A percentile compares a stretch with the other conserved stretches of the same genome.
Conservation (phyloP, 37 sponge, comb jelly and placozoan genomes). For the Theonella swinhoei region DNA sequence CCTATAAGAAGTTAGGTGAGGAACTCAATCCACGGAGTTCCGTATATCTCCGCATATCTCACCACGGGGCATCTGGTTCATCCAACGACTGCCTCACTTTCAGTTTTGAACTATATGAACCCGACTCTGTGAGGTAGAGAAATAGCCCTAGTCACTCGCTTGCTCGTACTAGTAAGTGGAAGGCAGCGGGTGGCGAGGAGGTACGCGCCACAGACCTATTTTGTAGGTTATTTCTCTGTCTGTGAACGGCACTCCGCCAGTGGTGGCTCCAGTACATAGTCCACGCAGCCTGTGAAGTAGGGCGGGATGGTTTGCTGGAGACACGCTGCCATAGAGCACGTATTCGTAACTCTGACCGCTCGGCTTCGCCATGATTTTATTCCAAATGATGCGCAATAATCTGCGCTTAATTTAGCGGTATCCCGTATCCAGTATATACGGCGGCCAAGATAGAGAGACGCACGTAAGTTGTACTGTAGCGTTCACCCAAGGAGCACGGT, state of each 20-base stretch:
- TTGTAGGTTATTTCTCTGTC: constrained; percentile 66
- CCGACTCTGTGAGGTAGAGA: constrained; percentile 31
- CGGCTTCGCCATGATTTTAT: no score
- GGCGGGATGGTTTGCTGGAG: constrained; percentile 31
- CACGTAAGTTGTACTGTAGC: neutral
- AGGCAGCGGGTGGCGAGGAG: neutral
- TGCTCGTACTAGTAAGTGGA: neutral
- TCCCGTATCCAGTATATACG: no score
- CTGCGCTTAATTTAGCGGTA: no score
- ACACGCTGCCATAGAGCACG: constrained; percentile 71
- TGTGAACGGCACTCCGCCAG: constrained; percentile 44
- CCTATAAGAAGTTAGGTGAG: no score
- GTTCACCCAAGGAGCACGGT: no score
- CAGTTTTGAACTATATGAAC: constrained; percentile 23
- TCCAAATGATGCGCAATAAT: no score
- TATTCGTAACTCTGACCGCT: constrained; percentile 54
- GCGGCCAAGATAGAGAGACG: neutral
- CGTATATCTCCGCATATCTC: constrained; percentile 12
- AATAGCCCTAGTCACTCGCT: neutral
- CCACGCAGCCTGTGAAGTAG: constrained; percentile 78
- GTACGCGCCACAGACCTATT: constrained; percentile 33
- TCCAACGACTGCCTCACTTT: constrained; percentile 72
- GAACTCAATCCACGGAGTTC: no score
- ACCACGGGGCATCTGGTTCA: constrained; percentile 57
- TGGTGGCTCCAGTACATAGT: constrained; percentile 63